Conservation (phyloP, 2,113 vertebrate species). For the Heterochromis multidens region DNA sequence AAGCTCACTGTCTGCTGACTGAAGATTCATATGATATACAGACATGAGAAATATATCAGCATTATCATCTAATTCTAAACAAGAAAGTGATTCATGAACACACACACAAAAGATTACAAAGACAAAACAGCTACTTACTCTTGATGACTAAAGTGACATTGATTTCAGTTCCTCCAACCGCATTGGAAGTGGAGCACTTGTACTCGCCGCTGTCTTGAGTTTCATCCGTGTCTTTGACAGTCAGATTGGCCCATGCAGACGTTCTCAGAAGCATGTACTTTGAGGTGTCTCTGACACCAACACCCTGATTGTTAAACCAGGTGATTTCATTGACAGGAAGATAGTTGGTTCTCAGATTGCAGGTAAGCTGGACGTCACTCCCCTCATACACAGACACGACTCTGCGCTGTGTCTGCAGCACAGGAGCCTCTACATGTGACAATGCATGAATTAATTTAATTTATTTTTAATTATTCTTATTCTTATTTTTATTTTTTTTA, state of each 20-base stretch:
- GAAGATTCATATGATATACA: background rate
- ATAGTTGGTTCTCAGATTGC: constrained; percentile 67
- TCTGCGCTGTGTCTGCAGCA: constrained; percentile 73
- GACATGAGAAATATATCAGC: background rate
- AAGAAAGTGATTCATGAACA: background rate
- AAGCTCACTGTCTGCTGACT: background rate
- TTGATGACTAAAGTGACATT: constrained; percentile 80
- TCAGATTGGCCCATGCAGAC: constrained; percentile 78
- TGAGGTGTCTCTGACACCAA: constrained; percentile 57
- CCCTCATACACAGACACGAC: constrained; percentile 82
- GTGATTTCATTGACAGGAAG: constrained; percentile 73
- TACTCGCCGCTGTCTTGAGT: constrained; percentile 78
- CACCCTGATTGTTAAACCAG: constrained; percentile 82
- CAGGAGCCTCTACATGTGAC: constrained; percentile 76
- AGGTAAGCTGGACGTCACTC: constrained; percentile 78
- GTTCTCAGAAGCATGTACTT: constrained; percentile 79
- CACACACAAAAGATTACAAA: background rate
- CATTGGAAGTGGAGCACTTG: constrained; percentile 81
- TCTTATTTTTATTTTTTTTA: no score
- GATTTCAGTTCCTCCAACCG: constrained; percentile 81
- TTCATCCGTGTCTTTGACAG: constrained; percentile 76
- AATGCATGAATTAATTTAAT: background rate
- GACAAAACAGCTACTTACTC: constrained; percentile 63
- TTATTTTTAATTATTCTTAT: no score
- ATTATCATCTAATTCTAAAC: background rate